Evolutionary conservation across 2,113 vertebrate genomes (phyloP).

Genomic region (human (Homo sapiens)): GRCh38 chr12:329501-330000

Average conservation of each 20-base stretch:
- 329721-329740: not conserved
- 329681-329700: constrained; percentile 21
- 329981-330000: not conserved
- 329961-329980: not conserved
- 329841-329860: not conserved
- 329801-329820: not conserved
- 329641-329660: not conserved
- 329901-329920: not conserved
- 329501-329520: not conserved
- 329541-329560: not conserved
- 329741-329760: not conserved
- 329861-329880: not conserved
- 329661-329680: not conserved
- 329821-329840: not conserved
- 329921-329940: constrained; percentile 14
- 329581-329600: not conserved
- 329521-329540: constrained; percentile 10
- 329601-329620: constrained; percentile 26
- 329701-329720: constrained; percentile 41
- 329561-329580: constrained; percentile 18
- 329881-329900: not conserved
- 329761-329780: not conserved
- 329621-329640: not conserved
- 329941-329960: constrained; percentile 6
- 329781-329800: not conserved